Evolutionary conservation across 2,797 vertebrate species (phyloP).

Genomic region (Malurus splendens): DNA sequence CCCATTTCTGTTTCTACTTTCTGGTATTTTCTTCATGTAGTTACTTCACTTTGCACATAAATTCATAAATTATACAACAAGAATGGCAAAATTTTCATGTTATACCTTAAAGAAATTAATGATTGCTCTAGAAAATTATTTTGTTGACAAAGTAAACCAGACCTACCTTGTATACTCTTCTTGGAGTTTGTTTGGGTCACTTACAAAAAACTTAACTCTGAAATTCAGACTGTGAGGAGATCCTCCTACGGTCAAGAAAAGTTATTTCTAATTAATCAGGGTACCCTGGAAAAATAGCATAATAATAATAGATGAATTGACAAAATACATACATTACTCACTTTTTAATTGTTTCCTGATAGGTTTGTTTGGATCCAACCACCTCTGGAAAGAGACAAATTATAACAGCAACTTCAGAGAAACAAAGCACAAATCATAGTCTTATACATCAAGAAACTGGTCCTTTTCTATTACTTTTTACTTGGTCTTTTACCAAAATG

Average conservation of each 20-base stretch:
- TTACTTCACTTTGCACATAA: not conserved
- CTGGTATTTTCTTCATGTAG: not conserved
- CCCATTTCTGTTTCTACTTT: not conserved
- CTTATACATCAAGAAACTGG: not conserved
- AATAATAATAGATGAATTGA: conserved; percentile 27
- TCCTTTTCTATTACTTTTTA: not conserved
- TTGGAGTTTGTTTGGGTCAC: conserved; percentile 93
- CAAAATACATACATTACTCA: conserved; percentile 76
- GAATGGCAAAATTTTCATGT: not conserved
- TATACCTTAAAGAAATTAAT: not conserved
- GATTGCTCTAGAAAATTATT: not conserved
- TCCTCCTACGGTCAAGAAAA: conserved; percentile 81
- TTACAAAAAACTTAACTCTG: conserved; percentile 98
- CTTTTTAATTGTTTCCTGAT: conserved; percentile 98
- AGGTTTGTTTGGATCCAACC: conserved; percentile 97
- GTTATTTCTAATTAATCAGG: conserved; percentile 67
- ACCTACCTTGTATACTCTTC: conserved; percentile 97
- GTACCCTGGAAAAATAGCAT: conserved; percentile 30
- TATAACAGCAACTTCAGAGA: conserved; percentile 9
- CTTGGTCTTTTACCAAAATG: not conserved
- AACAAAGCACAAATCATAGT: not conserved
- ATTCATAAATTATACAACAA: not conserved
- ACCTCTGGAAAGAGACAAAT: conserved; percentile 85
- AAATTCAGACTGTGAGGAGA: conserved; percentile 94
- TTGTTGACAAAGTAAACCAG: not conserved